Evolutionary conservation across 2,113 vertebrate genomes (phyloP).

Genomic region (Pteruthius melanotis): DNA sequence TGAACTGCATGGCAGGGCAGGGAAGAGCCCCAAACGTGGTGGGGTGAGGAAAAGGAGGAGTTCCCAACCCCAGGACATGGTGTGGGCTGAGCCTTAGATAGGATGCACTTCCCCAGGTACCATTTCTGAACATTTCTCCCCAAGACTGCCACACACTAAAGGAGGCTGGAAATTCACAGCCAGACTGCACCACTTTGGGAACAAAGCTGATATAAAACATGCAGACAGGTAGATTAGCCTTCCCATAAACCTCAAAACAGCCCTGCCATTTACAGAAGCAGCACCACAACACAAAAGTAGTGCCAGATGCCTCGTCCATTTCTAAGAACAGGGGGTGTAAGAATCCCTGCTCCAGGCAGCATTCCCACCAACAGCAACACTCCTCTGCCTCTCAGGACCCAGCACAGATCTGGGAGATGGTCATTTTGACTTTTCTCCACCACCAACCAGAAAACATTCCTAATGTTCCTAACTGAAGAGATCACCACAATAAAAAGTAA

Average conservation of each 20-base stretch:
- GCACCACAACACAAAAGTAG: neutral
- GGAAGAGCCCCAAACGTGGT: neutral
- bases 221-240: neutral
- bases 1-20: neutral
- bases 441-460: neutral
- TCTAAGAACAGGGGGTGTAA: neutral
- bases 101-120: neutral
- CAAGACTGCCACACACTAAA: neutral
- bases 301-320: neutral
- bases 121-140: neutral
- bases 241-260: neutral
- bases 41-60: neutral
- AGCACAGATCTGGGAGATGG: accelerated
- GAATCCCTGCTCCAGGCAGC: neutral
- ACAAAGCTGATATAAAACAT: neutral
- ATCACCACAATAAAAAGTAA: neutral
- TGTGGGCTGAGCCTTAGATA: neutral
- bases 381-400: neutral
- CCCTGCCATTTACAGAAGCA: neutral
- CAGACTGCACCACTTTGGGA: neutral
- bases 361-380: neutral
- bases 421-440: neutral
- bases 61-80: neutral
- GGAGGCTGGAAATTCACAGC: neutral
- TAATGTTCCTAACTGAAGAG: neutral